These are phyloP conservation scores for Chionodraco myersi DNA, from an alignment of 2,113 vertebrate species.

Conservation along the genomic window DNA sequence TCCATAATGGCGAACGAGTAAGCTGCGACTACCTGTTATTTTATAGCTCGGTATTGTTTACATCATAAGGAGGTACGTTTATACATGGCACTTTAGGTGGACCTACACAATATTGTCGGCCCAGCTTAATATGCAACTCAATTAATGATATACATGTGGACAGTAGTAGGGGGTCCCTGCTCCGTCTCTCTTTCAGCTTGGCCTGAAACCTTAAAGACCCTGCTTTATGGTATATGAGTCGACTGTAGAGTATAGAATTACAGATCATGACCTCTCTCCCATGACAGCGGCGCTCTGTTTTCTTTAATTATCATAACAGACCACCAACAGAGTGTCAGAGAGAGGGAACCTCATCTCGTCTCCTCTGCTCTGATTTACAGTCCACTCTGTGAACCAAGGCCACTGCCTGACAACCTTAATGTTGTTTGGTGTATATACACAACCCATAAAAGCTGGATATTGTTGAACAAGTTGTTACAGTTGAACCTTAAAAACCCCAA, in stretches of 20 bases:
- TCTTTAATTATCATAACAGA: constrained; percentile 64
- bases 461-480: constrained; percentile 36
- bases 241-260: constrained; percentile 50
- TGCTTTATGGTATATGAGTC: constrained; percentile 8
- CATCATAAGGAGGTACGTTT: too few species aligned
- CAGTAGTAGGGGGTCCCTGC: too few species aligned
- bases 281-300: constrained; percentile 42
- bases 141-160: too few species aligned
- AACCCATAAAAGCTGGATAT: constrained; percentile 55
- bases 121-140: too few species aligned
- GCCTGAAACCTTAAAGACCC: too few species aligned
- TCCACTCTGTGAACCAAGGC: constrained; percentile 43
- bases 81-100: too few species aligned
- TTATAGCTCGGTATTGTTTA: too few species aligned
- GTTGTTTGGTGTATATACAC: constrained; percentile 44
- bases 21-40: too few species aligned
- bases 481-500: constrained; percentile 16
- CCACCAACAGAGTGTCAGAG: constrained; percentile 50
- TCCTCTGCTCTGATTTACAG: constrained; percentile 58
- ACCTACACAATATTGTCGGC: too few species aligned
- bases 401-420: constrained; percentile 38
- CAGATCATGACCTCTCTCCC: constrained; percentile 43
- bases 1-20: too few species aligned
- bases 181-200: too few species aligned
- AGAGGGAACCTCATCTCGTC: constrained; percentile 30